These are phyloP conservation scores for Phalloptychus januarius DNA, from an alignment of 2,797 vertebrate species.

Conservation along the genomic window DNA sequence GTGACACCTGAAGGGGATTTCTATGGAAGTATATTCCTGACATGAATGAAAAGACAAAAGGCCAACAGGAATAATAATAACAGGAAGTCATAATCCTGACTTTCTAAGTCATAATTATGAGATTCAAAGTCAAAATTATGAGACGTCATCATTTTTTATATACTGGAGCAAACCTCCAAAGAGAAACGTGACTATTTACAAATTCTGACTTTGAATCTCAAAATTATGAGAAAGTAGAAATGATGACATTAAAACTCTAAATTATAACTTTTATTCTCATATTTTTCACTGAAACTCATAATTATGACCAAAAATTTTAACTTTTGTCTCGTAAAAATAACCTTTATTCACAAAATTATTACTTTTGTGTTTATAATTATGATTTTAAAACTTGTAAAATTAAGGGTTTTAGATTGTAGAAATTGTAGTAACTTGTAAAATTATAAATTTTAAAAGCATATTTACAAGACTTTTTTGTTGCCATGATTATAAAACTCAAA, in stretches of 20 bases:
- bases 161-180: not conserved
- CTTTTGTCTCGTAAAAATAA: no score
- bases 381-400: not conserved
- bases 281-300: not conserved
- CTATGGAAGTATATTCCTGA: not conserved
- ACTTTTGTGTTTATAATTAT: not conserved
- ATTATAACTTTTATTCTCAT: not conserved
- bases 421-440: not conserved
- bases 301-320: no score
- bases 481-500: not conserved
- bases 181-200: not conserved
- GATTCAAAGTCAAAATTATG: no score
- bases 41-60: not conserved
- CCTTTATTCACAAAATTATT: not conserved
- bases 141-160: no score
- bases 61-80: no score
- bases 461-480: not conserved
- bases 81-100: no score
- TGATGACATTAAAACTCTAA: not conserved
- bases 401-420: not conserved
- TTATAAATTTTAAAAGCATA: not conserved
- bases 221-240: no score
- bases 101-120: not conserved
- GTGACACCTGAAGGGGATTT: conserved; percentile 18
- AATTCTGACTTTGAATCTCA: not conserved